A percentile compares a stretch with the other conserved stretches of the same genome.
These are phyloP conservation scores for Corynorhinus townsendii DNA, from an alignment of 2,113 vertebrate species.

Conservation along the genomic window DNA sequence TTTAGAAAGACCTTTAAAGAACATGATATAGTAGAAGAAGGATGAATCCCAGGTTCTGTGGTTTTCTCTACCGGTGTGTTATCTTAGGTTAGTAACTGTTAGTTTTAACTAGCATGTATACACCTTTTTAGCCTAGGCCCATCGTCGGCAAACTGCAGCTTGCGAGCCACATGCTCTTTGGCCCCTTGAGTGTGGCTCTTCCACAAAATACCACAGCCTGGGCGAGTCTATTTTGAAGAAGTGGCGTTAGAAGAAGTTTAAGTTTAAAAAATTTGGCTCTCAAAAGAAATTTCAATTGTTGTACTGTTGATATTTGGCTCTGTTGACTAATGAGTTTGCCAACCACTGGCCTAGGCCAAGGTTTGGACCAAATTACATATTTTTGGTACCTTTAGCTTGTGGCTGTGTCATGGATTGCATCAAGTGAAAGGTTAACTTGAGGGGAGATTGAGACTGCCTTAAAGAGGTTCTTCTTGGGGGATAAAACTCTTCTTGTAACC, in stretches of 20 bases:
- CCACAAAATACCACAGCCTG: no score
- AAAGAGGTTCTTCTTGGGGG: background rate
- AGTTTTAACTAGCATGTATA: slow-evolving; percentile 3
- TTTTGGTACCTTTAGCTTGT: slow-evolving; percentile 1
- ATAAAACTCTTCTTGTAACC: background rate
- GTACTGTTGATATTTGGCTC: no score
- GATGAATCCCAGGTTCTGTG: background rate
- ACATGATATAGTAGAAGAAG: background rate
- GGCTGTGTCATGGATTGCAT: background rate
- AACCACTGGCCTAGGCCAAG: background rate
- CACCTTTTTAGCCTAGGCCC: background rate
- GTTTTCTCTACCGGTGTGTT: background rate
- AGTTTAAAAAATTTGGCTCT: no score
- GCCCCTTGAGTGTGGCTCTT: no score
- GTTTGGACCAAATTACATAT: background rate
- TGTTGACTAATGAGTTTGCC: no score
- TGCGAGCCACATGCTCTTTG: no score
- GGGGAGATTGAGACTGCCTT: background rate
- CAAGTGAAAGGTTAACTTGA: slow-evolving; percentile 25
- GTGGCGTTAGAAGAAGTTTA: no score
- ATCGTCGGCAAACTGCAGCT: no score
- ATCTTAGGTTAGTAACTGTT: background rate
- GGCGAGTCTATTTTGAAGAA: no score
- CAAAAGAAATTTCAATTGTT: no score
- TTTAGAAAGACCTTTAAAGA: slow-evolving; percentile 20